Base-by-base conservation (phyloP, 37 sponge, comb jelly and placozoan species). In the Hormiphora californensis region DNA sequence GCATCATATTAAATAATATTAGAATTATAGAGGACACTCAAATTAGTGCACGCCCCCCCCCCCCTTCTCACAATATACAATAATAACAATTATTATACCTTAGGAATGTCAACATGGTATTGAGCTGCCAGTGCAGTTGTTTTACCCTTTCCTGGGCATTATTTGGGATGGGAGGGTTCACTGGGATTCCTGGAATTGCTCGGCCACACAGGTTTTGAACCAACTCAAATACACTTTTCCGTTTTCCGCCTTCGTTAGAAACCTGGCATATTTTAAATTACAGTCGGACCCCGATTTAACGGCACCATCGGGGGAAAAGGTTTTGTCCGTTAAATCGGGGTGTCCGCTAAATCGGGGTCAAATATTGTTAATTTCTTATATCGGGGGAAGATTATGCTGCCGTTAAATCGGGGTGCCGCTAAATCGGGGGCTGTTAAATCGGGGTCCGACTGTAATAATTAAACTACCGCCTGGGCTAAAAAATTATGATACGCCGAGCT, bases 141-240 rank as follows among this genome's bases (percentile, higher is more conserved):
- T 91, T 90, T 41, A 91, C 88, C 85, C 88, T 89, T 67, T 92
- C 94, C 35, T 54, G 39, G 40, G 61, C 40, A 35, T 86, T 91
- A 32, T 63, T 85, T n/a, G 91, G 92, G n/a, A 92, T 88, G 49
- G 92, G 92, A 21, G 88, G 89, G 31, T 86, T 90, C 9, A 89
- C 17, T 33, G 92, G 90, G 39, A 94, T 88, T 0, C 94, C 94
- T 31, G 94, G 94, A 40, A 92, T 90, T 0, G 91, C 37, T 53
- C 90, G 88, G 0, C 94, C 94, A 88, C 92, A 92, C 54, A 94
- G 41, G 62, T 92, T 88, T 17, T 85, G 85, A 34, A 94, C 35
- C 69, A 91, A 33, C 27, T 94, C 92, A 43, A 94, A 49, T 15
- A 94, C 59, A 37, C 57, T 88, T 40, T 37, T 38, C 32, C 54